Evolutionary conservation across 2,797 vertebrate genomes (phyloP).

Genomic region (Myiotriccus ornatus): DNA sequence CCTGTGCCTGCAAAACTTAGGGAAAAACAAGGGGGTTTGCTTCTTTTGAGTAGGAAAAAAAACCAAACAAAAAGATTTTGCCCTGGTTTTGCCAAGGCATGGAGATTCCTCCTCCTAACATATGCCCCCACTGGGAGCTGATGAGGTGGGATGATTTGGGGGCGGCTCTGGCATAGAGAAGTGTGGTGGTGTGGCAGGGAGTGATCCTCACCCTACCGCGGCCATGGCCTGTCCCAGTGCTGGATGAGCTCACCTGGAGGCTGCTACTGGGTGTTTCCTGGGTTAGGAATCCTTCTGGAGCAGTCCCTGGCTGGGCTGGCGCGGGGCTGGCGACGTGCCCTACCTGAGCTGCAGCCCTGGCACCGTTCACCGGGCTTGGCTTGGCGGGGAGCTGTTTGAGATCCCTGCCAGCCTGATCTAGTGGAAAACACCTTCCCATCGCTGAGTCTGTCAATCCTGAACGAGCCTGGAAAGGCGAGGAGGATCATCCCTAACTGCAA

Average conservation of each 20-base stretch:
- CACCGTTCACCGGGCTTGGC: background rate
- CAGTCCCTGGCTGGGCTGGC: background rate
- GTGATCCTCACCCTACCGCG: rapidly evolving
- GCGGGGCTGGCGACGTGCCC: background rate
- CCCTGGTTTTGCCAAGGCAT: background rate
- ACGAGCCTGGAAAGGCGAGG: rapidly evolving
- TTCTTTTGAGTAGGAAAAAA: too few relatives aligned
- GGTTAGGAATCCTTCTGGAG: background rate
- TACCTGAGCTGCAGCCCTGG: slow-evolving; percentile 3
- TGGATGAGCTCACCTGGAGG: rapidly evolving
- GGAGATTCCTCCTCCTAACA: rapidly evolving
- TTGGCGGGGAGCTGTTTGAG: background rate
- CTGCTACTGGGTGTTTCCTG: background rate
- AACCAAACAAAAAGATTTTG: background rate
- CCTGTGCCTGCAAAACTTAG: background rate
- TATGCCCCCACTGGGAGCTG: rapidly evolving
- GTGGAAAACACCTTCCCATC: background rate
- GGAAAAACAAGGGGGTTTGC: background rate
- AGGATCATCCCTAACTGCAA: rapidly evolving
- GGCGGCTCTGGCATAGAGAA: background rate
- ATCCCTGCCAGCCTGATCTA: background rate
- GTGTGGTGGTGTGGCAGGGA: background rate
- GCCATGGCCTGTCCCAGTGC: rapidly evolving
- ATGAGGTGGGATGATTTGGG: rapidly evolving
- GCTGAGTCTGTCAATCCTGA: background rate